phyloP scores from a whole-genome alignment of 64 coral and sea anemone genomes.

The Astreopora myriophthalma region DNA sequence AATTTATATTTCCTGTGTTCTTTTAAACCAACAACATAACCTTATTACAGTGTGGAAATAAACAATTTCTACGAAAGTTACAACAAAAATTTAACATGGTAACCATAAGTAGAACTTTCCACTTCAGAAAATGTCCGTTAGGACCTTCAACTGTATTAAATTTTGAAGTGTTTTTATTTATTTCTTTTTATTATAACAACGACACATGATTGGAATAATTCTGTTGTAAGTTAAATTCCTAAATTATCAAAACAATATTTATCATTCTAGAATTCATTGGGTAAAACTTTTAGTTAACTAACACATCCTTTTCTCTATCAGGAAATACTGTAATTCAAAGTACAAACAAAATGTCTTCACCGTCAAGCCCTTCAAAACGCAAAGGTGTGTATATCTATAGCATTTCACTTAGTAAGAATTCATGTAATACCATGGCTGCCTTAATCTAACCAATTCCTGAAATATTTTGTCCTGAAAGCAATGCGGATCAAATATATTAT shows the following conservation, averaged over 20 bases:
- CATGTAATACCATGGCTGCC: not conserved
- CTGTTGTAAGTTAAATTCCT: not conserved
- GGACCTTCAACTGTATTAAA: not conserved
- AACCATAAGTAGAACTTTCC: not conserved
- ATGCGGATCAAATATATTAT: not conserved
- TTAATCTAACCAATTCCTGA: conserved; percentile 11
- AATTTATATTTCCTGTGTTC: not conserved
- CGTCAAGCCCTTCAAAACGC: no score
- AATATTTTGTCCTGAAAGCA: not conserved
- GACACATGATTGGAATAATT: not conserved
- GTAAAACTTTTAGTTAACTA: not conserved
- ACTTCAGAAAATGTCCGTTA: not conserved
- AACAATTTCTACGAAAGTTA: not conserved
- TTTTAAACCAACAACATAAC: not conserved
- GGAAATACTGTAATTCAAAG: not conserved
- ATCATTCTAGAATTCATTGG: not conserved
- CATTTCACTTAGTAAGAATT: not conserved
- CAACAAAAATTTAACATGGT: not conserved
- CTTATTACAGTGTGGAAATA: not conserved
- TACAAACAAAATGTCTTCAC: no score
- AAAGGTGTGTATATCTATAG: not conserved
- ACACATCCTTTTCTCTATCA: not conserved
- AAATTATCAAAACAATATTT: not conserved
- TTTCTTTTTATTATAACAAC: not conserved
- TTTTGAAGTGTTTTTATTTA: not conserved